phyloP scores from a whole-genome alignment of 2,888 invertebrate genomes.

The Drosophila helvetica region DNA sequence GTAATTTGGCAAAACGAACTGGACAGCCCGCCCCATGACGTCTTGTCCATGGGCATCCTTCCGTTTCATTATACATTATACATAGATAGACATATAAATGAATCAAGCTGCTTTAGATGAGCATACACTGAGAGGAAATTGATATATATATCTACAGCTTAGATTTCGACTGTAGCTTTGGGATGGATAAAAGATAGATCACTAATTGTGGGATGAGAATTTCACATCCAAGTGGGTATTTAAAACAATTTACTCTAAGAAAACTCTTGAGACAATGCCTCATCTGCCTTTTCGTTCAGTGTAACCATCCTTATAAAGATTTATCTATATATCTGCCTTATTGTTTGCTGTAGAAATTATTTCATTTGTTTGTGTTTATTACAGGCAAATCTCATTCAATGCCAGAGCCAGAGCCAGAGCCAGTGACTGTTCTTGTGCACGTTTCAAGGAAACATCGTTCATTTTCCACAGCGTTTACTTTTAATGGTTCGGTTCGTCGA shows the following conservation, averaged over 20 bases:
- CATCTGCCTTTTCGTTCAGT: not conserved
- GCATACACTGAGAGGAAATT: not conserved
- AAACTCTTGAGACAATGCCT: too few species aligned
- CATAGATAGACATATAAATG: conserved; percentile 35
- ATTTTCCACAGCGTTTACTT: conserved; percentile 77
- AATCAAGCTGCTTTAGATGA: conserved; percentile 21
- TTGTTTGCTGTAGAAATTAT: conserved; percentile 79
- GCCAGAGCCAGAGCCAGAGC: conserved; percentile 42
- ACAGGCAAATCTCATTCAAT: conserved; percentile 72
- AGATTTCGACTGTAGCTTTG: not conserved
- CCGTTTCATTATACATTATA: conserved; percentile 41
- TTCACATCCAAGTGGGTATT: too few species aligned
- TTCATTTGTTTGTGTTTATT: conserved; percentile 81
- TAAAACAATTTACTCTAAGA: too few species aligned
- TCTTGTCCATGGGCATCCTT: conserved; percentile 43
- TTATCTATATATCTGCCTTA: conserved; percentile 80
- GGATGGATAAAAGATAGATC: not conserved
- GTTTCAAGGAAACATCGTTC: conserved; percentile 43
- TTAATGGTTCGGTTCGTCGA: conserved; percentile 61
- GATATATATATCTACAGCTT: not conserved
- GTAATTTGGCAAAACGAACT: conserved; percentile 60
- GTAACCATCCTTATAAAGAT: conserved; percentile 33
- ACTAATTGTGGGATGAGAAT: too few species aligned
- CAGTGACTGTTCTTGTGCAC: conserved; percentile 5
- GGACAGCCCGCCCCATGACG: conserved; percentile 21